Evolutionary conservation across 2,888 invertebrate species (phyloP).

Genomic region (Polymixis lichenea): DNA sequence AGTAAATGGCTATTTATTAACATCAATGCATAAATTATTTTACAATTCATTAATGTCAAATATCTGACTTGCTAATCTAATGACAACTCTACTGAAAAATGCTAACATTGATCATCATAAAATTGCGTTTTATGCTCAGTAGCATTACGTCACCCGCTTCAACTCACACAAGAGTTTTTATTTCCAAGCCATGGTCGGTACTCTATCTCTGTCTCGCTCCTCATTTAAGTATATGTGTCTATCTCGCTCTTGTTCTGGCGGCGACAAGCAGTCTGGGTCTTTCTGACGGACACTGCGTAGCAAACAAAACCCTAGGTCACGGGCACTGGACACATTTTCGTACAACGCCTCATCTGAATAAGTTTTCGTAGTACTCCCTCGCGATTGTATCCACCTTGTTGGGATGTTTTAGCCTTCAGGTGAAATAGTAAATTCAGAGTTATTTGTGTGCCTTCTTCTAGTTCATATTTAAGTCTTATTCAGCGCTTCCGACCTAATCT

Average conservation of each 20-base stretch:
- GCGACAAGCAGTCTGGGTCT: slow-evolving; percentile 90
- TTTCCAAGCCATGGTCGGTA: slow-evolving; percentile 78
- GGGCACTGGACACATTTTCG: slow-evolving; percentile 86
- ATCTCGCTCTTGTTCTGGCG: slow-evolving; percentile 84
- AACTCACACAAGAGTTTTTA: slow-evolving; percentile 80
- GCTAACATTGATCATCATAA: slow-evolving; percentile 78
- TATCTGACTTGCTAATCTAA: slow-evolving; percentile 56
- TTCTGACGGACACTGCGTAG: slow-evolving; percentile 82
- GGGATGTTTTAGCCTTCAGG: slow-evolving; percentile 71
- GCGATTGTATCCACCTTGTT: slow-evolving; percentile 70
- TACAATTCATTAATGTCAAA: slow-evolving; percentile 34
- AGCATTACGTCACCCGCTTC: slow-evolving; percentile 79
- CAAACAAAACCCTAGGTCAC: slow-evolving; percentile 88
- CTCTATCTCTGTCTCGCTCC: slow-evolving; percentile 79
- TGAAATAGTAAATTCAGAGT: slow-evolving; percentile 67
- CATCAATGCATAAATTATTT: slow-evolving; percentile 25
- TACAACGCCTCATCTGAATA: slow-evolving; percentile 69
- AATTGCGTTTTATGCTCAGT: slow-evolving; percentile 79
- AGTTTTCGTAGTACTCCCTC: slow-evolving; percentile 71
- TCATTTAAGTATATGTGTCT: slow-evolving; percentile 70
- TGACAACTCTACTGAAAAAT: slow-evolving; percentile 55
- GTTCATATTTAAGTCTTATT: slow-evolving; percentile 33
- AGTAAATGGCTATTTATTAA: slow-evolving; percentile 16
- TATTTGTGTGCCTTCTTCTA: slow-evolving; percentile 36
- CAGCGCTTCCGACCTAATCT: slow-evolving; percentile 18